Evolutionary conservation across 2,888 invertebrate genomes (phyloP), one percentile per base, ranked within the genome.

Genomic region (Phragmatobia fuliginosa): DNA sequence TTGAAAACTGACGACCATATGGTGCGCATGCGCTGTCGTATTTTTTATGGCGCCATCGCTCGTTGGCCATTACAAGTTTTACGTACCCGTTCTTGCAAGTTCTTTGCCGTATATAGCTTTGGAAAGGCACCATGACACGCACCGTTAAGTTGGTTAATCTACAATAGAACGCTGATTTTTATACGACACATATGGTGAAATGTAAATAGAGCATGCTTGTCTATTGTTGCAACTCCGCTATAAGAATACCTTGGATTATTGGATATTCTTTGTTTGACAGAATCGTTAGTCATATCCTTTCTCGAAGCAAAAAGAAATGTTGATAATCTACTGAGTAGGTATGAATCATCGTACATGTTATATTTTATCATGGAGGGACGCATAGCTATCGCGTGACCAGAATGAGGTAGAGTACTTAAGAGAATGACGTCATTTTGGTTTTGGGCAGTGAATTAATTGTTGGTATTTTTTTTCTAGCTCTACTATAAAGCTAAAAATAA

Each of bases 61-160:
- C n/a, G 85, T 80, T 83, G 86, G 85, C 85, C 87, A 85, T 87
- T 86, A 87, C 86, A 82, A 83, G 78, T 83, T 77, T 75, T 81
- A 78, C 52, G 78, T 78, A 80, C 80, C 80, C 81, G 87, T 87
- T 80, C 85, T 83, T 84, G 83, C 83, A 85, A 83, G 85, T 86
- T 85, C 79, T 83, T 80, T 80, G 73, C 92, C 92, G 63, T 92
- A 89, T 86, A 93, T 77, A 92, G 92, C 76, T 82, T 82, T 88
- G 87, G 89, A 90, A 92, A 91, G 88, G 89, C 87, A 87, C 87
- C 90, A 87, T 88, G 89, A 87, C 87, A 87, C 79, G 86, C 75
- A 88, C 88, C 86, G 90, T 90, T 90, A 87, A 87, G 82, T 81
- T 77, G 82, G 71, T 82, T 82, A 83, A 87, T 85, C 86, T 85